A percentile compares a stretch with the other conserved stretches of the same genome.
Evolutionary conservation across 2,888 invertebrate species (phyloP).

Genomic region (Philonicus albiceps): DNA sequence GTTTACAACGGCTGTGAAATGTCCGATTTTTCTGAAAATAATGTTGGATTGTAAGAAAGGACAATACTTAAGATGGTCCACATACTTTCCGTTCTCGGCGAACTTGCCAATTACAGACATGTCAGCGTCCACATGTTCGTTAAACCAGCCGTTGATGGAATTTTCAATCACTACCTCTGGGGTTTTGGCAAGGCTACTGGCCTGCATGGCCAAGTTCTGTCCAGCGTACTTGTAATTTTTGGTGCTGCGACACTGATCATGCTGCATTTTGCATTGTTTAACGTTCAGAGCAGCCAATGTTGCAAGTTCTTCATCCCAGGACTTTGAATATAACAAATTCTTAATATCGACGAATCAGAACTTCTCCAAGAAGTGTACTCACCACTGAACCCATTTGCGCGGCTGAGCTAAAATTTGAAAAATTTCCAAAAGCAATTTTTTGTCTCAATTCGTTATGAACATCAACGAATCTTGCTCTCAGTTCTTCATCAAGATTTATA

Average conservation of each 20-base stretch:
- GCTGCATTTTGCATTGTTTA: conserved; percentile 45
- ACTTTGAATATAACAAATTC: background rate
- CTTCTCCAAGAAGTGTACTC: background rate
- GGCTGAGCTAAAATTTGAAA: conserved; percentile 44
- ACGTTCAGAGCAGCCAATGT: conserved; percentile 50
- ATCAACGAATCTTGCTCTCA: background rate
- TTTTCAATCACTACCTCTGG: background rate
- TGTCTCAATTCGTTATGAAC: conserved; percentile 50
- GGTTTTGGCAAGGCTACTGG: too few relatives aligned
- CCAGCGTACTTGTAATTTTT: conserved; percentile 30
- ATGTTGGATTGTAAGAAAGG: background rate
- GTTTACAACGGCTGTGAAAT: conserved; percentile 56
- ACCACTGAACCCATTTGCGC: conserved; percentile 49
- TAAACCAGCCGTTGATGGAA: conserved; percentile 34
- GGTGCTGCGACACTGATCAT: conserved; percentile 39
- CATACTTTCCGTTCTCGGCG: background rate
- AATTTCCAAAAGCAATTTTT: conserved; percentile 47
- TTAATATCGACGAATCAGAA: background rate
- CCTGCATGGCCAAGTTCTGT: conserved; percentile 38
- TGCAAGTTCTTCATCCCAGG: conserved; percentile 50
- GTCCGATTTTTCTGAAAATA: conserved; percentile 50
- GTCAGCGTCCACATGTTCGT: conserved; percentile 29
- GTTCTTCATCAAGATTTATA: background rate
- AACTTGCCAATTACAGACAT: conserved; percentile 22
- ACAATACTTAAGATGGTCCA: background rate